These are phyloP conservation scores for Canis aureus DNA, from an alignment of 2,113 vertebrate genomes.

Conservation along the genomic window DNA sequence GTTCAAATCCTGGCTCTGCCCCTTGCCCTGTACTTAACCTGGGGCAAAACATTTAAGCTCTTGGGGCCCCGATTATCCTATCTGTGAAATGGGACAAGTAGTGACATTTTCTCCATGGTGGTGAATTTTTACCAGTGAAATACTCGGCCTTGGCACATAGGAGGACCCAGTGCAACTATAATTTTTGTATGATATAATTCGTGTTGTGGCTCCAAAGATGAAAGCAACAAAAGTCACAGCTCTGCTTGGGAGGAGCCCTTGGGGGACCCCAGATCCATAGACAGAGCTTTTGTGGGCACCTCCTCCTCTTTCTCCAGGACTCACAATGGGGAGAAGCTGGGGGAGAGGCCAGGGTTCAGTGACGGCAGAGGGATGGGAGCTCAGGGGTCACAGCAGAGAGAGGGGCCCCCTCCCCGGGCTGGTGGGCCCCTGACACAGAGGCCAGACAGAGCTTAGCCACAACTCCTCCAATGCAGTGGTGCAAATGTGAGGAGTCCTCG, in stretches of 20 bases:
- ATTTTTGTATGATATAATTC: not conserved
- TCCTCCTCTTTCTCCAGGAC: not conserved
- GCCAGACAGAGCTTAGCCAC: accelerated
- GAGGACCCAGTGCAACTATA: not conserved
- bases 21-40: not conserved
- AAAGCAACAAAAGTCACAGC: not conserved
- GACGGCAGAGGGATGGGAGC: not conserved
- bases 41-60: not conserved
- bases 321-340: not conserved
- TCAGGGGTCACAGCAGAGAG: not conserved
- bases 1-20: not conserved
- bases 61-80: not conserved
- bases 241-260: not conserved
- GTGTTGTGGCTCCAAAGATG: not conserved
- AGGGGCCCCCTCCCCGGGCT: not conserved
- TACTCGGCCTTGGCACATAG: not conserved
- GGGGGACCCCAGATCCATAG: not conserved
- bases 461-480: accelerated
- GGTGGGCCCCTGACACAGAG: not conserved
- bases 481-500: accelerated
- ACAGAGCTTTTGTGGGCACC: not conserved
- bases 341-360: not conserved
- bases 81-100: not conserved
- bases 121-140: not conserved
- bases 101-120: accelerated